These are phyloP conservation scores for Magallana ariakensis DNA, from an alignment of 1,140 invertebrate species.

Conservation along the genomic window DNA sequence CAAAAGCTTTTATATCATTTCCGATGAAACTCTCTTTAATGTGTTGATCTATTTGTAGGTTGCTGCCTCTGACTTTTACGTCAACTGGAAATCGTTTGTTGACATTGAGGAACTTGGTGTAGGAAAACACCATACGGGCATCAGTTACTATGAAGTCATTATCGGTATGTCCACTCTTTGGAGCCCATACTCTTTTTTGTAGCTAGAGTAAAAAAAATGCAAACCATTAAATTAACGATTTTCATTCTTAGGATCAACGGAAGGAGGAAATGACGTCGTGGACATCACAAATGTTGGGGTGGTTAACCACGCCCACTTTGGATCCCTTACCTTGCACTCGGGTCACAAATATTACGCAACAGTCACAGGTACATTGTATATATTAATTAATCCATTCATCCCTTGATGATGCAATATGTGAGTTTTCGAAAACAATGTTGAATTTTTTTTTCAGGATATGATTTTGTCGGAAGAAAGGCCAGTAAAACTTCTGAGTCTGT, in stretches of 20 bases:
- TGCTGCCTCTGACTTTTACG: slow-evolving; percentile 47
- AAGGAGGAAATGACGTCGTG: slow-evolving; percentile 58
- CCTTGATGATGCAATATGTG: background rate
- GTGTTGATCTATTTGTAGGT: background rate
- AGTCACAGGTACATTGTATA: slow-evolving; percentile 58
- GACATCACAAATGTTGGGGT: slow-evolving; percentile 57
- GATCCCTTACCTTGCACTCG: slow-evolving; percentile 53
- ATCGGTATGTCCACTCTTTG: slow-evolving; percentile 53
- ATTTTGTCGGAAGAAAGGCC: slow-evolving; percentile 60
- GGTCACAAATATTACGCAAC: slow-evolving; percentile 62
- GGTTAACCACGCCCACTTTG: slow-evolving; percentile 56
- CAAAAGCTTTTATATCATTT: too few relatives aligned
- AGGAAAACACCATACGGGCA: slow-evolving; percentile 56
- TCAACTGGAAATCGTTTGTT: slow-evolving; percentile 60
- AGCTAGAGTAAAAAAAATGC: background rate
- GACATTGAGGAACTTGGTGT: slow-evolving; percentile 60
- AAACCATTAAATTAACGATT: background rate
- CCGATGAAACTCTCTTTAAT: background rate
- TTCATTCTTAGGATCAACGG: slow-evolving; percentile 54
- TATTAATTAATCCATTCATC: background rate
- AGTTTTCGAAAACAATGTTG: background rate
- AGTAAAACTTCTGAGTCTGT: slow-evolving; percentile 51
- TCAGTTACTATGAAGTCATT: slow-evolving; percentile 56
- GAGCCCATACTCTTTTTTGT: background rate
- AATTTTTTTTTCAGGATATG: slow-evolving; percentile 45